These are phyloP conservation scores for Muschampia plurimacula DNA, from an alignment of 2,888 invertebrate species.

Conservation along the genomic window DNA sequence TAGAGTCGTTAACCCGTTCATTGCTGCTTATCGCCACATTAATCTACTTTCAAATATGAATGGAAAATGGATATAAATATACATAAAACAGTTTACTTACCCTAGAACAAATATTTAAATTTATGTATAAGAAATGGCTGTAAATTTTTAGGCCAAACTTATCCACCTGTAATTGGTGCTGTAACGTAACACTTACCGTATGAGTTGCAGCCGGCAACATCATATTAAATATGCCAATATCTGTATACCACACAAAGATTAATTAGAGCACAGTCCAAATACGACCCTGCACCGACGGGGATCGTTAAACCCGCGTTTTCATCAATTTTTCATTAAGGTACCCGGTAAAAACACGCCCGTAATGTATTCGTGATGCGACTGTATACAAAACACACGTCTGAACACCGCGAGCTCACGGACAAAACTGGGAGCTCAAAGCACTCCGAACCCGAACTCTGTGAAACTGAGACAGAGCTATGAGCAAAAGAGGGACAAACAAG, in stretches of 20 bases:
- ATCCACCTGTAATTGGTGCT: constrained; percentile 69
- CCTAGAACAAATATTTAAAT: background rate
- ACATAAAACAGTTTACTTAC: background rate
- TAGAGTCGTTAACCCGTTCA: constrained; percentile 23
- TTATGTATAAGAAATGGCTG: background rate
- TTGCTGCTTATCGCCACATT: background rate
- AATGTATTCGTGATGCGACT: constrained; percentile 51
- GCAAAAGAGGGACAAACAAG: constrained; percentile 59
- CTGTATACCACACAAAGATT: constrained; percentile 59
- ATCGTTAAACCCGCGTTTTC: constrained; percentile 62
- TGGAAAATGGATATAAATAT: constrained; percentile 5
- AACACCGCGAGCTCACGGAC: constrained; percentile 64
- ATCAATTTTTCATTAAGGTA: constrained; percentile 74
- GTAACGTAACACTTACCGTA: constrained; percentile 67
- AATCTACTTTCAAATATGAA: constrained; percentile 15
- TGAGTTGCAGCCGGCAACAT: constrained; percentile 53
- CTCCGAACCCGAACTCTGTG: constrained; percentile 64
- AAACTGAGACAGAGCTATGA: constrained; percentile 52
- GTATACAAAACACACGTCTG: constrained; percentile 55
- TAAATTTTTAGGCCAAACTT: constrained; percentile 49
- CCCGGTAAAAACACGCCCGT: constrained; percentile 73
- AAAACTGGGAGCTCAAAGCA: constrained; percentile 68
- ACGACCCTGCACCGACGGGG: constrained; percentile 48
- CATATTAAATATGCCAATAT: constrained; percentile 54
- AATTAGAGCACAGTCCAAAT: constrained; percentile 58